These are phyloP conservation scores for Cherax quadricarinatus DNA, from an alignment of 1,140 invertebrate genomes.

Conservation along the genomic window DNA sequence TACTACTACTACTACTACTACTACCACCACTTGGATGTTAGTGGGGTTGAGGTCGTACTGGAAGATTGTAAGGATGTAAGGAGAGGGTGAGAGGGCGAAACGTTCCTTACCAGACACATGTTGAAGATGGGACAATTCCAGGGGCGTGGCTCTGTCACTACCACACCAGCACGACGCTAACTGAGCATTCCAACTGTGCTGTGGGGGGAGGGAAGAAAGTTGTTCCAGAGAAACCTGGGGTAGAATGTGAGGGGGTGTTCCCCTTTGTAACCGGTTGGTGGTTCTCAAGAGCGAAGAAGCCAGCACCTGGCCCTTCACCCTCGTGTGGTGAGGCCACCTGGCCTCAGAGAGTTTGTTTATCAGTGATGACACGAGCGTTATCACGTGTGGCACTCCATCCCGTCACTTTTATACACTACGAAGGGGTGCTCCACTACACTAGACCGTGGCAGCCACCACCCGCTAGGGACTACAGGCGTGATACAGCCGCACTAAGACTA, in stretches of 20 bases:
- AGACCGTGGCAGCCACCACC: neutral
- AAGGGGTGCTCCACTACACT: neutral
- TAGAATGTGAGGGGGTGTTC: neutral
- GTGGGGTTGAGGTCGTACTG: too few species aligned
- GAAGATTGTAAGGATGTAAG: too few species aligned
- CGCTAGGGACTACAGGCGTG: neutral
- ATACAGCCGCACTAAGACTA: neutral
- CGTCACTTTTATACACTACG: neutral
- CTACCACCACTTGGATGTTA: too few species aligned
- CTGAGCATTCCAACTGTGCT: neutral
- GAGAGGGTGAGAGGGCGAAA: neutral
- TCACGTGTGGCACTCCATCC: constrained; percentile 5
- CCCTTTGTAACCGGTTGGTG: neutral
- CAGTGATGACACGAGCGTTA: neutral
- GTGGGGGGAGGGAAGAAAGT: neutral
- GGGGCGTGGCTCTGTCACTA: neutral
- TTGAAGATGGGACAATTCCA: neutral
- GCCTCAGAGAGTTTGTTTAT: neutral
- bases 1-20: too few species aligned
- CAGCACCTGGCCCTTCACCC: neutral
- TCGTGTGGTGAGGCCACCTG: neutral
- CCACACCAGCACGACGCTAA: neutral
- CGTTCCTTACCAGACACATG: neutral
- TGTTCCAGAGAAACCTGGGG: neutral
- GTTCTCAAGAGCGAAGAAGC: neutral